These are phyloP conservation scores for Plumapathes pennacea DNA, from an alignment of 92 coral and sea anemone genomes.

Conservation along the genomic window DNA sequence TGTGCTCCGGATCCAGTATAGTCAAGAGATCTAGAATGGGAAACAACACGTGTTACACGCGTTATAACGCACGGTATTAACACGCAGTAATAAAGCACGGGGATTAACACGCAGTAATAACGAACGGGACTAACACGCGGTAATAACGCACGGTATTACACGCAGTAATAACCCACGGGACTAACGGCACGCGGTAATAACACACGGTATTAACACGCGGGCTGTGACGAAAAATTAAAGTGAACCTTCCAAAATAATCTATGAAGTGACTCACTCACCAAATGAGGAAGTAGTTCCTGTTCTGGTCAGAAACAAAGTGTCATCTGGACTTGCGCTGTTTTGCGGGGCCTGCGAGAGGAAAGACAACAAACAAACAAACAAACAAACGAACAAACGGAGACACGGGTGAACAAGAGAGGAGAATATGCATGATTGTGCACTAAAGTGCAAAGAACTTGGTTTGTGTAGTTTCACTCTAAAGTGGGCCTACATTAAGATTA, in stretches of 20 bases:
- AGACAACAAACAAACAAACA: not conserved
- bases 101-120: no score
- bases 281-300: conserved; percentile 59
- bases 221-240: no score
- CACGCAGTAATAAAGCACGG: no score
- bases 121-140: no score
- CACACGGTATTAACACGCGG: no score
- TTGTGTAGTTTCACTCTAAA: not conserved
- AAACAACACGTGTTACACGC: not conserved
- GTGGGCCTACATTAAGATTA: not conserved
- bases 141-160: no score
- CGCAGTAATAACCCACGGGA: no score
- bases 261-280: no score
- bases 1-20: conserved; percentile 83
- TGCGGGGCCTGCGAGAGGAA: conserved; percentile 32
- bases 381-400: not conserved
- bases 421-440: not conserved
- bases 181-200: no score
- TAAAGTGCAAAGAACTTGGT: no score
- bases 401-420: not conserved
- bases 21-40: conserved; percentile 66
- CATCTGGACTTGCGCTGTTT: conserved; percentile 31
- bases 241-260: no score
- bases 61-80: no score
- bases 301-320: conserved; percentile 42